phyloP scores from a whole-genome alignment of 2,113 vertebrate genomes.

The Psittacula cyanocephala region DNA sequence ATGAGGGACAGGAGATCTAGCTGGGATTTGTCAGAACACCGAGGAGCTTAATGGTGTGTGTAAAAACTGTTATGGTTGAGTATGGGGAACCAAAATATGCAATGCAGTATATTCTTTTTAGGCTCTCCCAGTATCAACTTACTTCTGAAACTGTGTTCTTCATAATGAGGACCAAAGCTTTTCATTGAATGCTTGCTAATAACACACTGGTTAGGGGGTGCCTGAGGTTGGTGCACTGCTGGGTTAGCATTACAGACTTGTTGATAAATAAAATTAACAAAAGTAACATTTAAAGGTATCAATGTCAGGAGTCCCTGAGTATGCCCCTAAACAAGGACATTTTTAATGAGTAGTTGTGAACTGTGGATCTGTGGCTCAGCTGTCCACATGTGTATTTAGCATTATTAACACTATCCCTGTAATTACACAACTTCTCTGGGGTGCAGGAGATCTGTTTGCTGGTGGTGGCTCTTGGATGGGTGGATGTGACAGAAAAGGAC shows the following conservation, averaged over 20 bases:
- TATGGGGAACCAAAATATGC: not conserved
- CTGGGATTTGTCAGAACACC: not conserved
- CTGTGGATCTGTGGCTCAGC: not conserved
- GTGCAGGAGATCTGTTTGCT: not conserved
- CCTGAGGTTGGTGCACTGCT: not conserved
- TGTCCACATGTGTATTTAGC: not conserved
- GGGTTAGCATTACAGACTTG: not conserved
- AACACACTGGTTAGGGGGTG: not conserved
- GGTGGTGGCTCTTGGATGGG: not conserved
- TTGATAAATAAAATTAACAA: not conserved
- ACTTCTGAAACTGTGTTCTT: not conserved
- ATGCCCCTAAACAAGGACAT: not conserved
- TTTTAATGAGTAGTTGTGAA: not conserved
- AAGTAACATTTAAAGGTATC: not conserved
- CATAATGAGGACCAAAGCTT: not conserved
- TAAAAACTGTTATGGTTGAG: not conserved
- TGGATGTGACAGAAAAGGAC: not conserved
- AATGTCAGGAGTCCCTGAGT: not conserved
- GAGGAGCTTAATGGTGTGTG: not conserved
- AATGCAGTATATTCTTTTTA: not conserved
- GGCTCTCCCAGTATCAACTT: not conserved
- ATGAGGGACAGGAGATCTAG: not conserved
- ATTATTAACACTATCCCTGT: not conserved
- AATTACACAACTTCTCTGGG: not conserved
- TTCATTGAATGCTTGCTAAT: not conserved